Percentiles rank a stretch among this genome's conserved stretches.
Conservation (phyloP, 2,888 invertebrate genomes). For the Leptopilina myrica region DNA sequence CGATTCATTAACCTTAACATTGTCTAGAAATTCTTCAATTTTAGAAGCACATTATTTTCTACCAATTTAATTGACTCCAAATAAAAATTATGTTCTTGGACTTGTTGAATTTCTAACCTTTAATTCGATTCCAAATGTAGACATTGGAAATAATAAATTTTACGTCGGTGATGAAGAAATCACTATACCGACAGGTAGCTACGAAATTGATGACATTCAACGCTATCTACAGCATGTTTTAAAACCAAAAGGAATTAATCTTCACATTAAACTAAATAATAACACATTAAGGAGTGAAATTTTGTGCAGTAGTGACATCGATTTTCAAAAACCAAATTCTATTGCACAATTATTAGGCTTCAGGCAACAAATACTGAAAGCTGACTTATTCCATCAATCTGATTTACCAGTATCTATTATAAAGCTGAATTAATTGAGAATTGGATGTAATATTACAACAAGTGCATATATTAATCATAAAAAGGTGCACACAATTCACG, state of each 20-base stretch:
- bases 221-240: background rate
- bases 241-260: background rate
- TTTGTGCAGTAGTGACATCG: background rate
- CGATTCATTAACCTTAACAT: conserved; percentile 7
- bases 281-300: conserved; percentile 7
- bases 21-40: conserved; percentile 41
- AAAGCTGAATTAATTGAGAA: too few relatives aligned
- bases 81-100: conserved; percentile 60
- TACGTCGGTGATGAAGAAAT: conserved; percentile 42
- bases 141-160: conserved; percentile 65
- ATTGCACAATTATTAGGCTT: background rate
- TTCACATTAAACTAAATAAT: background rate
- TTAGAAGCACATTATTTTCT: conserved; percentile 55
- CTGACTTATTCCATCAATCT: too few relatives aligned
- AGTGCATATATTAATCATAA: too few relatives aligned
- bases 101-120: conserved; percentile 64
- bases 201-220: conserved; percentile 2
- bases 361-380: too few relatives aligned
- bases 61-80: conserved; percentile 58
- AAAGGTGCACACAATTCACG: too few relatives aligned
- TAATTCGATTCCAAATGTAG: conserved; percentile 66
- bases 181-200: background rate
- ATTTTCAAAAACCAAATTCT: background rate
- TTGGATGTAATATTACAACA: too few relatives aligned
- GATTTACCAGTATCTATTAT: too few relatives aligned